Evolutionary conservation across 2,797 vertebrate genomes (phyloP), one percentile per base, ranked within the genome.

Genomic region (Peromyscus aztecus): DNA sequence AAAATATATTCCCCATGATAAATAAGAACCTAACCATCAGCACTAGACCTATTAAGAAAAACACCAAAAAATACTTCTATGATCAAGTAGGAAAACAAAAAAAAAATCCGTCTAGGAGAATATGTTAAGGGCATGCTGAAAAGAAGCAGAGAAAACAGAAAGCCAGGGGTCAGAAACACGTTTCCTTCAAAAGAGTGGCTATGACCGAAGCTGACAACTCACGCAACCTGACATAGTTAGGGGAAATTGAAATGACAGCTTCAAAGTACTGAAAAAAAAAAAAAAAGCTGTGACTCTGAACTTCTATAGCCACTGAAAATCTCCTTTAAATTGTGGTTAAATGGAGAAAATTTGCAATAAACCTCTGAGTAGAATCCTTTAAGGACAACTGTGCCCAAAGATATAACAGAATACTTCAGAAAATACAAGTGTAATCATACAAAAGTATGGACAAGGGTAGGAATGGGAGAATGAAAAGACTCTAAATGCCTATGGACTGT

Each of bases 41-140:
- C 24, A 78, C 76, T 69, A 94, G 85, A 69, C 13, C 37, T 69
- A 49, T 83, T 90, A 96, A 94, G 9, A 37, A 96, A 94, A 6
- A 43, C 34, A 73, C 61, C 61, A 95, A 95, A 96, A 93, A 73
- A n/a, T 10, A 52, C 5, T 17, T 94, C 17, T 75, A 61, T 75
- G 24, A 78, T 86, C 27, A 89, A 81, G 55, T 17, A 89, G 23
- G 14, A 86, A 37, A 94, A 61, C 21, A 4, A 24, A 65, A 69
- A 91, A 55, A 13, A 17, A 43, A 83, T 6, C 6, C 4, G 46
- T 2, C 17, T 17, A 59, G 3, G 0, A 75, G 13, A 52, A 8
- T 40, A n/a, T 24, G 43, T 3, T 80, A 0, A 90, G 13, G 0
- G 71, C 13, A 19, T 69, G 9, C 31, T 86, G 69, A 57, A 93